Conservation (phyloP, 2,888 invertebrate species). For the Baccha elongata region DNA sequence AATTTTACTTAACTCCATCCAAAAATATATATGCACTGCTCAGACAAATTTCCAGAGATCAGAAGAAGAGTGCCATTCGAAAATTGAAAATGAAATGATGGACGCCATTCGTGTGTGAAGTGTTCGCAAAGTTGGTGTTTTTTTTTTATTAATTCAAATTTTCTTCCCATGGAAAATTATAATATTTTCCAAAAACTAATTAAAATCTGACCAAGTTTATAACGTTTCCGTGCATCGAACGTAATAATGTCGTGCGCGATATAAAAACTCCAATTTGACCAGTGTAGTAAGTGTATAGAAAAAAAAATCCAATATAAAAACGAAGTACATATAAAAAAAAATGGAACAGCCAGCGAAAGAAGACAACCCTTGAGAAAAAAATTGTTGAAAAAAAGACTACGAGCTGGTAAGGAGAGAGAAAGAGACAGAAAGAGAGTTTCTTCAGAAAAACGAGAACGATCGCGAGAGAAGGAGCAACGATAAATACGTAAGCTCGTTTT, state of each 20-base stretch:
- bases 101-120: constrained; percentile 71
- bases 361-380: constrained; percentile 17
- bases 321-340: constrained; percentile 34
- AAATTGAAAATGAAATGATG: constrained; percentile 45
- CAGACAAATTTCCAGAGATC: not conserved
- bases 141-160: constrained; percentile 37
- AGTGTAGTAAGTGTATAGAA: constrained; percentile 45
- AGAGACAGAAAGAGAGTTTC: constrained; percentile 20
- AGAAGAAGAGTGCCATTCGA: constrained; percentile 53
- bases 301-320: constrained; percentile 48
- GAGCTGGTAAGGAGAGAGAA: not conserved
- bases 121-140: constrained; percentile 62
- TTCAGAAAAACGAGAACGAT: constrained; percentile 41
- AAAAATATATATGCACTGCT: too few species aligned
- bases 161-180: constrained; percentile 54
- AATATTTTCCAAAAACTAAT: constrained; percentile 27
- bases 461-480: constrained; percentile 45
- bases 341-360: constrained; percentile 38
- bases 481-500: constrained; percentile 57
- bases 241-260: constrained; percentile 52
- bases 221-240: constrained; percentile 41
- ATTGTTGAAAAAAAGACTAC: constrained; percentile 15
- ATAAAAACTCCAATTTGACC: constrained; percentile 45
- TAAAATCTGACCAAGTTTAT: constrained; percentile 41
- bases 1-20: not conserved